Evolutionary conservation across 2,113 vertebrate species (phyloP), one percentile per base, ranked within the genome.

Genomic region (Trinectes maculatus): DNA sequence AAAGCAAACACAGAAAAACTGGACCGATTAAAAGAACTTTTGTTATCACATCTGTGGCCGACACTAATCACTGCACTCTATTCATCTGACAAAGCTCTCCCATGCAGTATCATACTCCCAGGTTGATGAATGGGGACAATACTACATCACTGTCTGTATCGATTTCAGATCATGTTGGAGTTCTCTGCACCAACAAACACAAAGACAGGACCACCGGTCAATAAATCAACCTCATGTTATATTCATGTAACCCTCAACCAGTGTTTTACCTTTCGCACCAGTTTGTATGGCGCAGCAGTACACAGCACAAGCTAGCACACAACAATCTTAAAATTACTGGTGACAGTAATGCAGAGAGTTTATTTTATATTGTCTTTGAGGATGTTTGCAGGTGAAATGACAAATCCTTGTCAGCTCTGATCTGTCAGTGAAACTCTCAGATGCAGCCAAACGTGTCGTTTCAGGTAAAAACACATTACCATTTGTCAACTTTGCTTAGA

Each of bases 81-180:
- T 42, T 2, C 11, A 11, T 48, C 25, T 28, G 33, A 69, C 39
- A 47, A 52, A 48, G 58, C 36, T 58, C 54, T 13, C 44, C 46
- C 22, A 42, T 6, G 9, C 9, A 11, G 9, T 6, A 1, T 15
- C 29, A 3, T 3, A 21, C 40, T 69, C 29, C 28, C 19, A 36
- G 58, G 19, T 44, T 68, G 78, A 83, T 56, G 58, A 71, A 64
- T 56, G 54, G 67, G 61, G 64, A 71, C 72, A 13, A 56, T 63
- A 2, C n/a, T 7, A 71, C 79, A 85, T 86, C 82, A 77, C 64
- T 18, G 71, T 49, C 53, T 15, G 31, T 37, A 87, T 89, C 71
- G 87, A 89, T 87, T 88, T 86, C 76, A 84, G 81, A 79, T 87
- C 80, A 87, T 58, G 75, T 57, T 22, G 26, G 65, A 81, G 51